Evolutionary conservation across 2,797 vertebrate genomes (phyloP).

Genomic region (Mus spretus): DNA sequence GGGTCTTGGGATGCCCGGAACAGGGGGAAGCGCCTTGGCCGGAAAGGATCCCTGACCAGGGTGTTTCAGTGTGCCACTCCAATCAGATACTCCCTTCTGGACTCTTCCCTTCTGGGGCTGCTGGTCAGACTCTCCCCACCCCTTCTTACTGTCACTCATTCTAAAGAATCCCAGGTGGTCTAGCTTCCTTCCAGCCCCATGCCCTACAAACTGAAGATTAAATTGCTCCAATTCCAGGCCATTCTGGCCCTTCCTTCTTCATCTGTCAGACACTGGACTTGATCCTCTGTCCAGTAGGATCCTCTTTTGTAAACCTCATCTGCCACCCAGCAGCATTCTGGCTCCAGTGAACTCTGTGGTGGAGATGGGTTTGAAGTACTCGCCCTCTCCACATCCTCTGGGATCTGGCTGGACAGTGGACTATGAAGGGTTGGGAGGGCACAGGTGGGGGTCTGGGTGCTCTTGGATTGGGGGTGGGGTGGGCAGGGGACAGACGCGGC

Average conservation of each 20-base stretch:
- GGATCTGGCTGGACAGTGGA: constrained; percentile 10
- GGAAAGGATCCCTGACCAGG: constrained; percentile 77
- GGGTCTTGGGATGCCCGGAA: constrained; percentile 75
- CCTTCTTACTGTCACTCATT: not conserved
- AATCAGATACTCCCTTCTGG: not conserved
- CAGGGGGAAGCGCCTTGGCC: constrained; percentile 6
- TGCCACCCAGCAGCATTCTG: not conserved
- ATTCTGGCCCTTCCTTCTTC: not conserved
- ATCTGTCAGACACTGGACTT: constrained; percentile 11
- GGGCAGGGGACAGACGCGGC: constrained; percentile 68
- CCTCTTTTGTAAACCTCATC: not conserved
- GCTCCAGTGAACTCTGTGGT: not conserved
- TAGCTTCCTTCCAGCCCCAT: not conserved
- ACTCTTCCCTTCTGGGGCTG: not conserved
- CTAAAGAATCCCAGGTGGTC: not conserved
- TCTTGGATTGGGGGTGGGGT: not conserved
- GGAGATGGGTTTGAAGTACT: not conserved
- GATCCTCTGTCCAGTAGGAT: not conserved
- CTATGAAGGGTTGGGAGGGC: not conserved
- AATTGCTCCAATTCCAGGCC: not conserved
- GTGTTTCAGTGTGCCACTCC: not conserved
- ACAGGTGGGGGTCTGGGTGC: constrained; percentile 53
- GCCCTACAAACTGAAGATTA: constrained; percentile 37
- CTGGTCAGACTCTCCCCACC: not conserved
- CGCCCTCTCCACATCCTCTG: not conserved